A percentile compares a stretch with the other conserved stretches of the same genome.
These are phyloP conservation scores for Dimorphilus gyrociliatus DNA, from an alignment of 2,888 invertebrate species.

Conservation along the genomic window DNA sequence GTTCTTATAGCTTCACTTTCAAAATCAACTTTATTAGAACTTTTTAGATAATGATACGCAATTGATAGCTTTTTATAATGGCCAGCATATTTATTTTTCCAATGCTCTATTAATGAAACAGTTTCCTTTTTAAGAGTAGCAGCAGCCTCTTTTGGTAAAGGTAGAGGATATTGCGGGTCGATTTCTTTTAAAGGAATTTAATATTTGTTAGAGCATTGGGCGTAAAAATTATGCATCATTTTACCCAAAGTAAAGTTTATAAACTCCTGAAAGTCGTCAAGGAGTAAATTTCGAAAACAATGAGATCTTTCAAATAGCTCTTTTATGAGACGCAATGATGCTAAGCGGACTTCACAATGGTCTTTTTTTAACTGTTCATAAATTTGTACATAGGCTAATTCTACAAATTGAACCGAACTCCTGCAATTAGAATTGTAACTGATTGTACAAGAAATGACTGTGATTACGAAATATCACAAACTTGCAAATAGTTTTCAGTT, in stretches of 20 bases:
- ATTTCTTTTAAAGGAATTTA: slow-evolving; percentile 18
- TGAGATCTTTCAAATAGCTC: slow-evolving; percentile 43
- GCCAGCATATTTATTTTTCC: slow-evolving; percentile 40
- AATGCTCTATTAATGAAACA: slow-evolving; percentile 40
- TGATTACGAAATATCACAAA: no score
- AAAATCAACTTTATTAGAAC: slow-evolving; percentile 39
- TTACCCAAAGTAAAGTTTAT: slow-evolving; percentile 21
- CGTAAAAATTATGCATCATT: neutral
- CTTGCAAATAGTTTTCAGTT: no score
- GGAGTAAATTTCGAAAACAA: slow-evolving; percentile 38
- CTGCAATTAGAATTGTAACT: no score
- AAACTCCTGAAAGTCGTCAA: slow-evolving; percentile 39
- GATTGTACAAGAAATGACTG: no score
- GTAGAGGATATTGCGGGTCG: slow-evolving; percentile 38
- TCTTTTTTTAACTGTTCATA: slow-evolving; percentile 41
- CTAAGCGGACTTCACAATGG: slow-evolving; percentile 43
- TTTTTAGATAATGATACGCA: slow-evolving; percentile 39
- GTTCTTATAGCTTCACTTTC: slow-evolving; percentile 27
- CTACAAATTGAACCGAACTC: no score
- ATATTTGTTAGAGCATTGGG: neutral
- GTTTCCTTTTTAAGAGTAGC: slow-evolving; percentile 37
- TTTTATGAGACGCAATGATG: slow-evolving; percentile 42
- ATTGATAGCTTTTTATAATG: slow-evolving; percentile 40
- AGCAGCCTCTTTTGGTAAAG: slow-evolving; percentile 41
- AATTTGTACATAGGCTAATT: no score